These are phyloP conservation scores for Charaxes varanes DNA, from an alignment of 1,140 invertebrate species.

Conservation along the genomic window DNA sequence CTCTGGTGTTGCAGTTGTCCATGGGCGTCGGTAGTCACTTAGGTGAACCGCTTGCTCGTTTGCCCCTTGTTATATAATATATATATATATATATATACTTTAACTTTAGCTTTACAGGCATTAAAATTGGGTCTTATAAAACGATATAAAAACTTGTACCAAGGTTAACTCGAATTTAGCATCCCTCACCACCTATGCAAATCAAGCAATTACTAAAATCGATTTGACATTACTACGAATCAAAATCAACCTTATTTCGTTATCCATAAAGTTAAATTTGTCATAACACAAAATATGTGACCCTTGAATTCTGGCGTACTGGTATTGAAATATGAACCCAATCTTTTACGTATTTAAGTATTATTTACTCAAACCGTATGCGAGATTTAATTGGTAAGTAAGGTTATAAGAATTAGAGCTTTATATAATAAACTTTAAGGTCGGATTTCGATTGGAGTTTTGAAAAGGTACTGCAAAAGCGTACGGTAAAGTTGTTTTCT, in stretches of 20 bases:
- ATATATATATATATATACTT: too few species aligned
- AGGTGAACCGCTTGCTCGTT: too few species aligned
- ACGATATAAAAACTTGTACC: background rate
- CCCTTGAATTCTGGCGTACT: too few species aligned
- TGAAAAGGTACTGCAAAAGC: slow-evolving; percentile 6
- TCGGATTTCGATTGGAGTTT: slow-evolving; percentile 9
- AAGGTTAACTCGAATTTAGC: slow-evolving; percentile 7
- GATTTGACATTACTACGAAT: slow-evolving; percentile 11
- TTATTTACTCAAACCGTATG: slow-evolving; percentile 4
- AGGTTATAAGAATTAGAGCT: slow-evolving; percentile 7
- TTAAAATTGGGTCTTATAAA: background rate
- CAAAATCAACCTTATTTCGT: background rate
- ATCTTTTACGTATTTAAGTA: too few species aligned
- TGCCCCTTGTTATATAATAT: too few species aligned
- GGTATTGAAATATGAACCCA: slow-evolving; percentile 19
- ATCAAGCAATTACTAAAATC: slow-evolving; percentile 33
- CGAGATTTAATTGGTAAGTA: slow-evolving; percentile 4
- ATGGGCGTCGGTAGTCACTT: too few species aligned
- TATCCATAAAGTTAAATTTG: background rate
- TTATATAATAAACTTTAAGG: slow-evolving; percentile 2
- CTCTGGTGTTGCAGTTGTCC: too few species aligned
- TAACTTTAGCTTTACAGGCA: too few species aligned
- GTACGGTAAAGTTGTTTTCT: slow-evolving; percentile 28
- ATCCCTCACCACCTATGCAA: slow-evolving; percentile 24
- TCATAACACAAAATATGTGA: background rate